phyloP scores from a whole-genome alignment of 2,797 vertebrate species.

The Sparus aurata region DNA sequence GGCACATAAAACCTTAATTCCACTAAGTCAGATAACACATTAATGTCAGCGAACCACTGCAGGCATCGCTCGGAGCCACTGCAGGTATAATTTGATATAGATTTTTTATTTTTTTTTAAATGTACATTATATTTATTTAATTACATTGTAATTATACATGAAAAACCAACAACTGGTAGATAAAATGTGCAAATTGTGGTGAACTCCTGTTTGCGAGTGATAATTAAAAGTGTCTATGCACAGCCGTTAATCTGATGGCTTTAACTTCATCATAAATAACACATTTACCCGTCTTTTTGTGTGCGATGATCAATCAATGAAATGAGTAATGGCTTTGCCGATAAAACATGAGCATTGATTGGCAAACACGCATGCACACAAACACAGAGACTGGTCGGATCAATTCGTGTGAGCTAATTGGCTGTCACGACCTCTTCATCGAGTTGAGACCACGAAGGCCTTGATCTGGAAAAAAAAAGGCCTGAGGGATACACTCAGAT shows the following conservation, averaged over 20 bases:
- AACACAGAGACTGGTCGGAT: slow-evolving; percentile 47
- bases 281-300: slow-evolving; percentile 33
- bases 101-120: background rate
- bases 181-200: background rate
- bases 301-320: slow-evolving; percentile 54
- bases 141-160: background rate
- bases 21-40: background rate
- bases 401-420: slow-evolving; percentile 78
- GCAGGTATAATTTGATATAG: background rate
- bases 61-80: background rate
- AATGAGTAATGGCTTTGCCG: slow-evolving; percentile 71
- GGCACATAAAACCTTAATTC: background rate
- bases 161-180: background rate
- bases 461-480: slow-evolving; percentile 67
- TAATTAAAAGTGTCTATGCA: background rate
- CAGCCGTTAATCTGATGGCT: slow-evolving; percentile 19
- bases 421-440: slow-evolving; percentile 76
- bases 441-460: slow-evolving; percentile 64
- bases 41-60: background rate
- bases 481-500: slow-evolving; percentile 61
- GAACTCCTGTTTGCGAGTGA: background rate
- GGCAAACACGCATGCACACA: slow-evolving; percentile 25
- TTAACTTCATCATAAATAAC: slow-evolving; percentile 43
- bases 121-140: background rate
- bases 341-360: slow-evolving; percentile 76